Conservation (phyloP, 2,797 vertebrate species). For the Margarornis squamiger region DNA sequence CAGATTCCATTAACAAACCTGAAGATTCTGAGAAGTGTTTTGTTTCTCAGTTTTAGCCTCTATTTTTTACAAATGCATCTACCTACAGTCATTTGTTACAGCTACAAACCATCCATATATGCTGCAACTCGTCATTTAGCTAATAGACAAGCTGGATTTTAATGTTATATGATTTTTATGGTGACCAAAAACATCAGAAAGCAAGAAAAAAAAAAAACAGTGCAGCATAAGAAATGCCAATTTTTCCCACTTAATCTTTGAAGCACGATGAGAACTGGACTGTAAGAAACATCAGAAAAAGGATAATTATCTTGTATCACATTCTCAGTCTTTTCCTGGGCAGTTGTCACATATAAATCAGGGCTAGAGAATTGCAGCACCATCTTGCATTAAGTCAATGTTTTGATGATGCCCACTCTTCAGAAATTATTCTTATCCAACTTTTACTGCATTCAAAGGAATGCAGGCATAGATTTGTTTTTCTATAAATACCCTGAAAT, state of each 20-base stretch:
- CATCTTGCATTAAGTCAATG: background rate
- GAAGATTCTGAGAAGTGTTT: background rate
- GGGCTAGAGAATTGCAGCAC: background rate
- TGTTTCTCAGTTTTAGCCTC: background rate
- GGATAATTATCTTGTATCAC: accelerated
- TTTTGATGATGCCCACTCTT: background rate
- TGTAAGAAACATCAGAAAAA: background rate
- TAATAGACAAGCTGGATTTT: background rate
- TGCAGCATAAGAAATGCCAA: background rate
- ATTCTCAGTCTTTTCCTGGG: background rate
- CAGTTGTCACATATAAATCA: background rate
- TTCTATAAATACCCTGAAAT: background rate
- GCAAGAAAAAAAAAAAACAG: background rate
- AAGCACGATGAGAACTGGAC: background rate
- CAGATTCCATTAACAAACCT: background rate
- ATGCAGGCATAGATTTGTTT: background rate
- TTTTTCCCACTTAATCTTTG: background rate
- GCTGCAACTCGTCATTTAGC: background rate
- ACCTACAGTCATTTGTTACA: background rate
- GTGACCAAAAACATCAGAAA: background rate
- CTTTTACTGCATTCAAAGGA: background rate
- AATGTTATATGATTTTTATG: background rate
- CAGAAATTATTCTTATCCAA: background rate
- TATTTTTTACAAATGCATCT: background rate
- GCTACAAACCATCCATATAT: background rate